Evolutionary conservation across 2,113 vertebrate species (phyloP).

Genomic region (Martes martes): DNA sequence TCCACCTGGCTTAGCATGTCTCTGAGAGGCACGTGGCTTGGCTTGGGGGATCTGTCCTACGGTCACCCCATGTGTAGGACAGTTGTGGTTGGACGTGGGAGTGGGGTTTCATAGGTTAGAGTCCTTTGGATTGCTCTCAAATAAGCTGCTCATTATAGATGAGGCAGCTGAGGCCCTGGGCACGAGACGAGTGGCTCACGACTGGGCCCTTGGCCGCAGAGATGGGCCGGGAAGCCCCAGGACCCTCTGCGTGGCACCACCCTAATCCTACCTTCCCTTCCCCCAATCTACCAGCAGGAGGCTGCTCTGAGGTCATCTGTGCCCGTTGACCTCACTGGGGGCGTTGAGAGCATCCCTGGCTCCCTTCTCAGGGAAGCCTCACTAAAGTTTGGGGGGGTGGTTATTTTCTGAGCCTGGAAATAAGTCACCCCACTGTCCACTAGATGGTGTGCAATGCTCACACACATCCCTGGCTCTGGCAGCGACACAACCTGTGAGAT

Average conservation of each 20-base stretch:
- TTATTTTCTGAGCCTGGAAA: background rate
- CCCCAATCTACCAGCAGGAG: background rate
- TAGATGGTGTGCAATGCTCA: slow-evolving; percentile 76
- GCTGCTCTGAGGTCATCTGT: background rate
- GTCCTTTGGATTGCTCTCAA: background rate
- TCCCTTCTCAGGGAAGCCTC: background rate
- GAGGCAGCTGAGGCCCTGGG: background rate
- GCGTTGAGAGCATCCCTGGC: background rate
- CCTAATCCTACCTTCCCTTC: background rate
- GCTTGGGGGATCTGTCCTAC: background rate
- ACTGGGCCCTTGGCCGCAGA: background rate
- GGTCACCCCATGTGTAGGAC: background rate
- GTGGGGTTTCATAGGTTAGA: background rate
- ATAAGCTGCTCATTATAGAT: background rate
- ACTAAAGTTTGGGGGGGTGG: background rate
- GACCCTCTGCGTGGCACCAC: background rate
- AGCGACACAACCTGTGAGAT: background rate
- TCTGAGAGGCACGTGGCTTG: background rate
- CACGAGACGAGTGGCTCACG: background rate
- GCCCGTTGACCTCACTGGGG: background rate
- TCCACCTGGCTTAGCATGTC: background rate
- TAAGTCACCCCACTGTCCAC: slow-evolving; percentile 37
- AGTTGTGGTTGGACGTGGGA: background rate
- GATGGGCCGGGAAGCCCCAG: background rate
- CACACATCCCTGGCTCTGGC: fast-evolving